Base-by-base conservation (phyloP, 2,888 invertebrate genomes). In the Metopia argyrocephala region DNA sequence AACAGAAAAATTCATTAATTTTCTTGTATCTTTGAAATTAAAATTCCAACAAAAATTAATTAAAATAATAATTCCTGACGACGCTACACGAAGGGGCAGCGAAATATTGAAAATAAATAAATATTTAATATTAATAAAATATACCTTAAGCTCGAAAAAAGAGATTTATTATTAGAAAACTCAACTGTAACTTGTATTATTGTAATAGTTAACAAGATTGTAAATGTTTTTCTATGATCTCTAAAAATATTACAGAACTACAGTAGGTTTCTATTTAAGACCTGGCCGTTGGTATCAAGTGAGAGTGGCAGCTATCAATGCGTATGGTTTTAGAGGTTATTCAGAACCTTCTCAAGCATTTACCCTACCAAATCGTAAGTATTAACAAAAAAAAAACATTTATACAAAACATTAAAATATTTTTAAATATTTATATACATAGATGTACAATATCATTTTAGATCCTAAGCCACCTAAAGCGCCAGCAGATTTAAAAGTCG, bases 231-330 rank as follows among this genome's bases (percentile, higher is more conserved):
- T 6, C 21, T 48, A 46, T 38, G 23, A 38, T 15, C 1, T 45
- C 38, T n/a, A 4, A 20, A 56, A 6, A 31, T 25, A 5, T 64
- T 73, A 7, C 78, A 90, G 90, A 84, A 90, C 86, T 56, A 86
- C 87, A 62, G 87, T 89, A 31, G 86, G 86, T n/a, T 89, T 90
- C 48, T 89, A 89, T 65, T 85, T 90, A 75, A 87, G 88, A 86
- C 94, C 94, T 0, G 95, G 95, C 3, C 93, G 94, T 62, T 95
- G 95, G 95, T 95, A 95, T 89, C 93, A 95, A 84, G 95, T 95
- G 86, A 92, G 95, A n/a, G 94, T 95, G 4, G 95, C 95, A 0
- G 94, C 95, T 0, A 93, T 95, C 3, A 95, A 94, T 86, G 92
- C 92, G 1, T 92, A 93, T 65, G 95, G 95, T 0, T 94, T 94